Conservation (phyloP, 2,888 invertebrate species). For the Conchocele bisecta region DNA sequence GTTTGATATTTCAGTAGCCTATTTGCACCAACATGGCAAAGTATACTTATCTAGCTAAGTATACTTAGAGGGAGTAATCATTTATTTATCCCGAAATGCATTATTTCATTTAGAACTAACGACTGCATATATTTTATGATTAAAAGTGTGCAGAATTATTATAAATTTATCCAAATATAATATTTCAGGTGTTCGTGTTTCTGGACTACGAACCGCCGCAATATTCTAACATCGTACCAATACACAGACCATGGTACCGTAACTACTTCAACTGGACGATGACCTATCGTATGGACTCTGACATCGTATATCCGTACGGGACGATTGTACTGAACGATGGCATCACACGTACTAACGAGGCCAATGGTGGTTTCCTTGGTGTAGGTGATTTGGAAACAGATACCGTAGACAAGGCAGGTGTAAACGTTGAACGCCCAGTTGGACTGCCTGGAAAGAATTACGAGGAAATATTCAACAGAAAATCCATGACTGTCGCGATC, state of each 20-base stretch:
- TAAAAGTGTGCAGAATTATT: too few species aligned
- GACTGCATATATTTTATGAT: too few species aligned
- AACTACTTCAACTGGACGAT: conserved; percentile 27
- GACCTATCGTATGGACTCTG: conserved; percentile 23
- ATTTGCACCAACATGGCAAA: too few species aligned
- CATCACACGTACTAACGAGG: not conserved
- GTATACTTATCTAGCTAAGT: too few species aligned
- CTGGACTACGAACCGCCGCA: not conserved
- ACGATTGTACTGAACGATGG: not conserved
- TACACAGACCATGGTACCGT: not conserved
- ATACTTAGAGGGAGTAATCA: too few species aligned
- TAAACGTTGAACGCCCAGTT: too few species aligned
- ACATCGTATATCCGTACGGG: conserved; percentile 17
- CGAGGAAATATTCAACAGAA: conserved; percentile 7
- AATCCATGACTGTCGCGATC: conserved; percentile 5
- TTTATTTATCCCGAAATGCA: too few species aligned
- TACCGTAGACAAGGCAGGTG: too few species aligned
- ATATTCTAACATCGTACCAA: not conserved
- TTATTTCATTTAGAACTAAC: too few species aligned
- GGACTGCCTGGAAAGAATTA: conserved; percentile 1
- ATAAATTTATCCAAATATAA: too few species aligned
- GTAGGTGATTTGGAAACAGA: too few species aligned
- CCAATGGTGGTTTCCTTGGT: not conserved
- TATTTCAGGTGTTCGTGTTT: conserved; percentile 20
- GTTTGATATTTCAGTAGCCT: too few species aligned